phyloP scores from a whole-genome alignment of 2,797 vertebrate genomes.

The Strix occidentalis region DNA sequence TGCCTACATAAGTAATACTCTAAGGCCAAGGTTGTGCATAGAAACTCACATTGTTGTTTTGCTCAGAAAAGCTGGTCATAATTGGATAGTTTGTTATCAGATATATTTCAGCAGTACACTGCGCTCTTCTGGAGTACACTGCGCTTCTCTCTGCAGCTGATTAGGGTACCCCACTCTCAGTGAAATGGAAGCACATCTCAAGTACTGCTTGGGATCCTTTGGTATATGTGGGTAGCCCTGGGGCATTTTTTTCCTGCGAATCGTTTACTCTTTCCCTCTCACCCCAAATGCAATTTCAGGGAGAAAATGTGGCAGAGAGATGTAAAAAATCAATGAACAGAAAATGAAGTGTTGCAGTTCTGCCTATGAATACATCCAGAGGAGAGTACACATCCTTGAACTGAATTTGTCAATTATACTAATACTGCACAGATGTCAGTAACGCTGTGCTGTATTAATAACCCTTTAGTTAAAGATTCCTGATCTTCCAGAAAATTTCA shows the following conservation, averaged over 20 bases:
- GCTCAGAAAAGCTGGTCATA: neutral
- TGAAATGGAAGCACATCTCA: neutral
- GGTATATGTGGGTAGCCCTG: neutral
- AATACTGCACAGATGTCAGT: neutral
- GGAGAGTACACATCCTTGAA: neutral
- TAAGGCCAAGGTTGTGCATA: neutral
- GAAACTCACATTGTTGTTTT: neutral
- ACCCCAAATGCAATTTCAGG: neutral
- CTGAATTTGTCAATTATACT: neutral
- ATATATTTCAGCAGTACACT: neutral
- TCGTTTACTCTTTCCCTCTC: neutral
- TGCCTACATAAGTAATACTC: neutral
- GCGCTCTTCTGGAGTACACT: neutral
- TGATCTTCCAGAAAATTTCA: neutral
- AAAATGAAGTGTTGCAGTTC: neutral
- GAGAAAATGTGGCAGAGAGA: neutral
- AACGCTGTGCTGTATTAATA: neutral
- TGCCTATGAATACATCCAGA: neutral
- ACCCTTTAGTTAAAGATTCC: neutral
- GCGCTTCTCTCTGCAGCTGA: neutral
- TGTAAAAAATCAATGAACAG: neutral
- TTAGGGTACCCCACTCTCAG: accelerated
- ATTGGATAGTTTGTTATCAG: neutral
- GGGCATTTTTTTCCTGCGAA: neutral
- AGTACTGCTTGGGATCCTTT: neutral